A percentile compares a stretch with the other conserved stretches of the same genome.
Conservation (phyloP, 2,888 invertebrate genomes). For the Meganola albula region DNA sequence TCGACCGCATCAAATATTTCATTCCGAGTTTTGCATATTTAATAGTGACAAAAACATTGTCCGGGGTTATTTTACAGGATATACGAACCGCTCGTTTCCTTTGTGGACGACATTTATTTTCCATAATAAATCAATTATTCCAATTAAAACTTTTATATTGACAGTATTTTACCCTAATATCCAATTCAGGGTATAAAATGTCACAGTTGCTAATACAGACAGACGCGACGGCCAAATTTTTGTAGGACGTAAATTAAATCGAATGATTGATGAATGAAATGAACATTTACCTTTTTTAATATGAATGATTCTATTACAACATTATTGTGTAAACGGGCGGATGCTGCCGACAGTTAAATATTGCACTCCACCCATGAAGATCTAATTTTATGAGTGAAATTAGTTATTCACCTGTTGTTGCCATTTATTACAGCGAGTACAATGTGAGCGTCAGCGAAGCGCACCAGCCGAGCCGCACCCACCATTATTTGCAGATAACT, state of each 20-base stretch:
- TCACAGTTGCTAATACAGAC: no score
- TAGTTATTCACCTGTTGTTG: conserved; percentile 77
- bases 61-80: conserved; percentile 40
- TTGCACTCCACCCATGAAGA: conserved; percentile 72
- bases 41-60: conserved; percentile 63
- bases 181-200: no score
- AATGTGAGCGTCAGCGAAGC: conserved; percentile 60
- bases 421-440: conserved; percentile 71
- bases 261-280: conserved; percentile 6
- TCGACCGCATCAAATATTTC: conserved; percentile 71
- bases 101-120: conserved; percentile 30
- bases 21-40: conserved; percentile 69
- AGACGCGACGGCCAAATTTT: no score
- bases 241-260: no score
- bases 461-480: conserved; percentile 54
- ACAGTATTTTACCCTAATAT: no score
- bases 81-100: conserved; percentile 34
- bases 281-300: conserved; percentile 32
- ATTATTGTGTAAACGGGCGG: conserved; percentile 52
- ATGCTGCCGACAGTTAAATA: conserved; percentile 67
- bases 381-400: conserved; percentile 76
- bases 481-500: conserved; percentile 59
- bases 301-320: conserved; percentile 45
- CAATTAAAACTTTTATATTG: conserved; percentile 25
- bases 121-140: conserved; percentile 33